Evolutionary conservation across 2,113 vertebrate species (phyloP).

Genomic region (Phyllostomus discolor): DNA sequence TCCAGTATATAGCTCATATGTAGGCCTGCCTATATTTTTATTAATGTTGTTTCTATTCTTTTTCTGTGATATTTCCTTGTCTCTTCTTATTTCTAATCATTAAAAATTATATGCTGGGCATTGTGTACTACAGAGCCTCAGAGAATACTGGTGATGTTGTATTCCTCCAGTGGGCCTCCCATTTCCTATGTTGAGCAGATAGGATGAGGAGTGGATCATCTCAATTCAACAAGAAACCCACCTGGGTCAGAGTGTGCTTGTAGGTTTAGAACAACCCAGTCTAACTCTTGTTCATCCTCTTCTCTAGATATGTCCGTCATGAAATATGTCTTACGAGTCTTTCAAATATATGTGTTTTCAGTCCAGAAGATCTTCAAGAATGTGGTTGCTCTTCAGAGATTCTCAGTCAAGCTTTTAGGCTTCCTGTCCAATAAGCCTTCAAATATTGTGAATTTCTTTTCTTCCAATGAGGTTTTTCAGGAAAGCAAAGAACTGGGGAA

Average conservation of each 20-base stretch:
- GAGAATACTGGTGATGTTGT: not conserved
- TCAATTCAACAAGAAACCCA: not conserved
- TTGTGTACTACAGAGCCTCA: not conserved
- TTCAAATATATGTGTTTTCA: not conserved
- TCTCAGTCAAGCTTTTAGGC: not conserved
- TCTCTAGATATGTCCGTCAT: not conserved
- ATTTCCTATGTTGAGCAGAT: not conserved
- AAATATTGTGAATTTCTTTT: not conserved
- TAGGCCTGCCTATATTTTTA: not conserved
- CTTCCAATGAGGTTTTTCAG: not conserved
- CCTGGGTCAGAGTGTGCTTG: not conserved
- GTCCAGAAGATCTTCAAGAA: not conserved
- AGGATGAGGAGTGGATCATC: not conserved
- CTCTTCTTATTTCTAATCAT: not conserved
- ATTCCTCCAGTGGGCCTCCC: not conserved
- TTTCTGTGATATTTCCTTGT: not conserved
- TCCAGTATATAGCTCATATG: not conserved
- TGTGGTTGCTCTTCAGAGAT: not conserved
- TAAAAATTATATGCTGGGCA: not conserved
- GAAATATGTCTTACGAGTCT: not conserved
- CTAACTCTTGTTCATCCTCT: not conserved
- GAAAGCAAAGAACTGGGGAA: not conserved
- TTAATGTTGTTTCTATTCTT: not conserved
- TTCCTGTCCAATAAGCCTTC: not conserved
- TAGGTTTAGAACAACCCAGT: not conserved